These are phyloP conservation scores for Oncorhynchus mykiss DNA, from an alignment of 2,113 vertebrate genomes.

Conservation along the genomic window DNA sequence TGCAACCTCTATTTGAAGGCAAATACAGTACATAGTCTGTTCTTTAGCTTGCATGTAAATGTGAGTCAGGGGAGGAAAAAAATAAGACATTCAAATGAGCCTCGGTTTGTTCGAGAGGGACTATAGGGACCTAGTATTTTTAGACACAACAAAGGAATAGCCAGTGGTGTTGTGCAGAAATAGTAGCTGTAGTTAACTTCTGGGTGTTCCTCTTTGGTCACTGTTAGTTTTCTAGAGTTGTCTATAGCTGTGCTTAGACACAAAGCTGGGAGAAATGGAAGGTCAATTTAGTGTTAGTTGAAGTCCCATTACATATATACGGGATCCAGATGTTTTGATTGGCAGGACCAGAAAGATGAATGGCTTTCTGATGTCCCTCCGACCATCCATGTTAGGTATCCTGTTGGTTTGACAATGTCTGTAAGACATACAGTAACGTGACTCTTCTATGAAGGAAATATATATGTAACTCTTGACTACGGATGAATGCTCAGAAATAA, in stretches of 20 bases:
- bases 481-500: too few species aligned
- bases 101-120: slow-evolving; percentile 42
- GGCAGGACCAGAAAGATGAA: slow-evolving; percentile 24
- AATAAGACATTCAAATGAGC: slow-evolving; percentile 64
- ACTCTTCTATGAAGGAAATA: too few species aligned
- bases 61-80: slow-evolving; percentile 41
- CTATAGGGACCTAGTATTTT: slow-evolving; percentile 64
- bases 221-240: slow-evolving; percentile 20
- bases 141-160: slow-evolving; percentile 71
- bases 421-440: background rate
- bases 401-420: slow-evolving; percentile 19
- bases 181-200: slow-evolving; percentile 48
- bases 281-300: slow-evolving; percentile 10
- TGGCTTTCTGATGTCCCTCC: slow-evolving; percentile 11
- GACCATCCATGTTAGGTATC: slow-evolving; percentile 12
- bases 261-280: slow-evolving; percentile 47
- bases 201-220: slow-evolving; percentile 49
- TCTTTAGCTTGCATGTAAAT: slow-evolving; percentile 58
- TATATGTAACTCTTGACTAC: too few species aligned
- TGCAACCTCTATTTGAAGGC: slow-evolving; percentile 39
- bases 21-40: slow-evolving; percentile 33
- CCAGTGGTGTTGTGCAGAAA: slow-evolving; percentile 57
- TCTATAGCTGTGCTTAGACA: slow-evolving; percentile 32
- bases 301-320: background rate
- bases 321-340: background rate